Conservation (phyloP, 37 sponge, comb jelly and placozoan genomes). For the Petrosia ficiformis region DNA sequence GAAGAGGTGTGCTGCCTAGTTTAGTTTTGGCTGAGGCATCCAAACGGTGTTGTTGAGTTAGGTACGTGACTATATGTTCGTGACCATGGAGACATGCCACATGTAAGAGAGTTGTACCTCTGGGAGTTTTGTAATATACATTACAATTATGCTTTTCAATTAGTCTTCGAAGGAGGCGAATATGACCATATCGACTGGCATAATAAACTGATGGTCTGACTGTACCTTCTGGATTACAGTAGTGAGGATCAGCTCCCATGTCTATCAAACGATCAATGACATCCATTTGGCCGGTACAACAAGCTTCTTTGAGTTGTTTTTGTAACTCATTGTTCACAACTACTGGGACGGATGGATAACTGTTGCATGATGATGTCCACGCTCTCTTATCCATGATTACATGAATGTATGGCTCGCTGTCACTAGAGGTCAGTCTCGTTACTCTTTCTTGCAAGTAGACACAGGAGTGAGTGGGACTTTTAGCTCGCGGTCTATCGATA, state of each 20-base stretch:
- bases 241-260: background rate
- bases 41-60: background rate
- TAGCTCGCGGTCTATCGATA: no score
- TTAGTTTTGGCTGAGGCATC: conserved; percentile 13
- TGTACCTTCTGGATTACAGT: background rate
- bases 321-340: background rate
- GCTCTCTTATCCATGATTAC: no score
- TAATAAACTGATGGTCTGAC: conserved; percentile 23
- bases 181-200: conserved; percentile 15
- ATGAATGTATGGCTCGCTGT: no score
- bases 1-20: conserved; percentile 31
- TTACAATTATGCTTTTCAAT: conserved; percentile 14
- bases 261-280: background rate
- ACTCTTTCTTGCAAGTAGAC: no score
- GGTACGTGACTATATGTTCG: conserved; percentile 20
- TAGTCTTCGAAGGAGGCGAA: background rate
- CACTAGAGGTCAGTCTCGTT: no score
- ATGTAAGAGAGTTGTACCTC: conserved; percentile 30
- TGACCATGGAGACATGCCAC: conserved; percentile 36
- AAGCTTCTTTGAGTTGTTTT: background rate
- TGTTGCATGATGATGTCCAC: no score
- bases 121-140: conserved; percentile 11
- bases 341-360: no score
- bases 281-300: background rate
- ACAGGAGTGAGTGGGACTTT: no score